A percentile compares a stretch with the other conserved stretches of the same genome.
Conservation (phyloP, 2,888 invertebrate species). For the Gymnoscelis rufifasciata region DNA sequence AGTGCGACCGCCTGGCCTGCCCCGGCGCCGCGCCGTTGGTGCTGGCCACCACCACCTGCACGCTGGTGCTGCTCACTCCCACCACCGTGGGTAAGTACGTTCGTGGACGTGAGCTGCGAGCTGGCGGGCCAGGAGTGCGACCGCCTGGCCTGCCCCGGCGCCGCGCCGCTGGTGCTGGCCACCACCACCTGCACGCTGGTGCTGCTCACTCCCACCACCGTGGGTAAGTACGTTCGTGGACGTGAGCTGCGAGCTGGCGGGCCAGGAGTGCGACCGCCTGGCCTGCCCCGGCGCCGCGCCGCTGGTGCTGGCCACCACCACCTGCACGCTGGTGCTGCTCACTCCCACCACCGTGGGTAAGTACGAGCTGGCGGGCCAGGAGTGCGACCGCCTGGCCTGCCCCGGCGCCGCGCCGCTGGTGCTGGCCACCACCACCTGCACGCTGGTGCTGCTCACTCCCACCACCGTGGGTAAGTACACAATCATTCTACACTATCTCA, state of each 20-base stretch:
- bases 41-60: conserved; percentile 94
- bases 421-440: neutral
- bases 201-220: conserved; percentile 76
- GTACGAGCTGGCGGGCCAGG: conserved; percentile 92
- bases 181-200: conserved; percentile 95
- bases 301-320: neutral
- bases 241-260: conserved; percentile 90
- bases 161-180: conserved; percentile 87
- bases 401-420: conserved; percentile 70
- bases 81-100: conserved; percentile 36
- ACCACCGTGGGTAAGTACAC: neutral
- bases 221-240: conserved; percentile 90
- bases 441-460: too few species aligned
- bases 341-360: conserved; percentile 69
- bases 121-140: conserved; percentile 88
- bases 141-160: conserved; percentile 92
- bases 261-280: conserved; percentile 90
- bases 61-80: conserved; percentile 79
- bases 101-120: conserved; percentile 89
- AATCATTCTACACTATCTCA: too few species aligned
- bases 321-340: too few species aligned
- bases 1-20: conserved; percentile 86
- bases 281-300: conserved; percentile 79
- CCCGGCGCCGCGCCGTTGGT: conserved; percentile 85
- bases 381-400: conserved; percentile 86